A percentile compares a stretch with the other conserved stretches of the same genome.
Evolutionary conservation across 2,113 vertebrate species (phyloP).

Genomic region (Synchiropus splendidus): DNA sequence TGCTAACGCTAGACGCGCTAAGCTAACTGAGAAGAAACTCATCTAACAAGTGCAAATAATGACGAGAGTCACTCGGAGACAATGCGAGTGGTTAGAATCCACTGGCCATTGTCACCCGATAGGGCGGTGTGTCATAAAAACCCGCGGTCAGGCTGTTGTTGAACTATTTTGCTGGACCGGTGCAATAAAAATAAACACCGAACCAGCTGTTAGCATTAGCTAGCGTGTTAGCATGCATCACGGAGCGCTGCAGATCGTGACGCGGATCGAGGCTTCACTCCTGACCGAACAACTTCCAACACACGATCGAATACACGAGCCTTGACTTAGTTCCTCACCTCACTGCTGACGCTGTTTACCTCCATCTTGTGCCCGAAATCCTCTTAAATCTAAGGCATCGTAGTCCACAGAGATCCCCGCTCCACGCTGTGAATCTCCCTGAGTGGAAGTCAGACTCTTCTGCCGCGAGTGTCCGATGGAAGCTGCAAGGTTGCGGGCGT

Average conservation of each 20-base stretch:
- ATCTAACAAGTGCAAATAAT: slow-evolving; percentile 36
- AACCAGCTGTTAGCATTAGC: slow-evolving; percentile 55
- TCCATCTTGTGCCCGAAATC: slow-evolving; percentile 83
- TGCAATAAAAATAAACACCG: slow-evolving; percentile 48
- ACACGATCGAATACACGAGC: slow-evolving; percentile 2
- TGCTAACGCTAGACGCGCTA: slow-evolving; percentile 47
- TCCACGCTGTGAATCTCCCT: slow-evolving; percentile 59
- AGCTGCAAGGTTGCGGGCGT: slow-evolving; percentile 16
- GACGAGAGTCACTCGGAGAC: slow-evolving; percentile 10
- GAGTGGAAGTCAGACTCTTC: slow-evolving; percentile 41
- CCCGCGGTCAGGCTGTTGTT: neutral
- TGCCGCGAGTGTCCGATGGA: slow-evolving; percentile 20
- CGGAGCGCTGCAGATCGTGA: slow-evolving; percentile 50
- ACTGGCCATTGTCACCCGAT: too few species aligned
- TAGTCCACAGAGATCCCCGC: slow-evolving; percentile 60
- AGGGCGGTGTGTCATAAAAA: neutral
- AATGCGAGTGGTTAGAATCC: neutral
- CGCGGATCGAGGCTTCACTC: slow-evolving; percentile 25
- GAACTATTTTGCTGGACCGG: slow-evolving; percentile 7
- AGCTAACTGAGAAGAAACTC: slow-evolving; percentile 46
- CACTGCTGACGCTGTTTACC: slow-evolving; percentile 71
- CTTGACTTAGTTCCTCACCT: slow-evolving; percentile 51
- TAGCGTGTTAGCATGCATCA: slow-evolving; percentile 56
- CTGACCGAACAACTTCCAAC: slow-evolving; percentile 17
- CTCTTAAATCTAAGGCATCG: slow-evolving; percentile 74